Evolutionary conservation across 1,140 invertebrate genomes (phyloP).

Genomic region (Trachelipus rathkii): DNA sequence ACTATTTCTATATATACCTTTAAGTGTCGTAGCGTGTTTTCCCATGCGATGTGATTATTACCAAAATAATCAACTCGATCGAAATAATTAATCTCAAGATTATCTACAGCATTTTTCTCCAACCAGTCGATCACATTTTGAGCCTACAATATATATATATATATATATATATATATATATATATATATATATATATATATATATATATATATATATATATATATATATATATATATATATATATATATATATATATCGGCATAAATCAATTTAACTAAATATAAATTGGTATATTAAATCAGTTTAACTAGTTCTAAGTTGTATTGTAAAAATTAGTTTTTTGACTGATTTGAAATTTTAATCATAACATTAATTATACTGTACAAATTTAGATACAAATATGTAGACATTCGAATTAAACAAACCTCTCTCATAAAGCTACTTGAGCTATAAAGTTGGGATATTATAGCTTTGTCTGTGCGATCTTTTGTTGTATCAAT

Average conservation of each 20-base stretch:
- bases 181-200: conserved; percentile 21
- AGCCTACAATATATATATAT: conserved; percentile 51
- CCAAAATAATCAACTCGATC: conserved; percentile 65
- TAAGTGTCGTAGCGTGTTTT: conserved; percentile 82
- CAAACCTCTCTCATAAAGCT: background rate
- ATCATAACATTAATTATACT: too few species aligned
- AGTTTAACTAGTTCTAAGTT: too few species aligned
- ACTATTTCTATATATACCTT: conserved; percentile 50
- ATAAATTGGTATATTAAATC: too few species aligned
- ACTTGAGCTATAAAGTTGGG: background rate
- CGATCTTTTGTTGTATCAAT: background rate
- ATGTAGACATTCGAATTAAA: background rate
- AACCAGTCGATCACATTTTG: conserved; percentile 89
- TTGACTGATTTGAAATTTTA: too few species aligned
- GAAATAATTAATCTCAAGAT: conserved; percentile 54
- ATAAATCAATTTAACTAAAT: too few species aligned
- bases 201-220: conserved; percentile 27
- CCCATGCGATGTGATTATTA: conserved; percentile 74
- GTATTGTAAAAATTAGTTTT: too few species aligned
- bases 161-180: conserved; percentile 21
- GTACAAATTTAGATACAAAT: background rate
- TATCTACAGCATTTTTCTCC: conserved; percentile 72
- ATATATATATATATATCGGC: conserved; percentile 24
- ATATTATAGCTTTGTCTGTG: background rate
- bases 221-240: conserved; percentile 24